These are phyloP conservation scores for Mormyrops attenuatus DNA, from an alignment of 2,797 vertebrate genomes.

Conservation along the genomic window DNA sequence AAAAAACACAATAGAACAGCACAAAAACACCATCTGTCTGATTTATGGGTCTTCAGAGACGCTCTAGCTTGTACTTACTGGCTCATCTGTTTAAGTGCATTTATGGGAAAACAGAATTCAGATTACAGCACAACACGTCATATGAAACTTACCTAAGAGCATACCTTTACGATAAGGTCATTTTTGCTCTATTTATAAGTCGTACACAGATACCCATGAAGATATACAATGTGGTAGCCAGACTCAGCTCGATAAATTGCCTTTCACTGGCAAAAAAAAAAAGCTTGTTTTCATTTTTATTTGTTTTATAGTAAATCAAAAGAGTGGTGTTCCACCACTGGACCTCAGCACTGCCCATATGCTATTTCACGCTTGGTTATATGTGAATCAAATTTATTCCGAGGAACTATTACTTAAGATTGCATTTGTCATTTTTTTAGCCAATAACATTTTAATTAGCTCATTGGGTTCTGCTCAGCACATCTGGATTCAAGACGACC, in stretches of 20 bases:
- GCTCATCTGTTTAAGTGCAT: slow-evolving; percentile 9
- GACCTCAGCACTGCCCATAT: slow-evolving; percentile 61
- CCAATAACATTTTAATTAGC: slow-evolving; percentile 65
- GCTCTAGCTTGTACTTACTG: background rate
- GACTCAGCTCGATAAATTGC: background rate
- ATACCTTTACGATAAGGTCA: background rate
- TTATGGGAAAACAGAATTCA: slow-evolving; percentile 7
- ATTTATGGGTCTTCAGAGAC: slow-evolving; percentile 11
- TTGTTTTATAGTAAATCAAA: slow-evolving; percentile 52
- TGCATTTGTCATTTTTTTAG: slow-evolving; percentile 36
- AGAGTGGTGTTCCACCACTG: slow-evolving; percentile 59
- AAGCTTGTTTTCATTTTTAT: slow-evolving; percentile 18
- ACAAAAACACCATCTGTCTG: slow-evolving; percentile 11
- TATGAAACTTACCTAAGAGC: background rate
- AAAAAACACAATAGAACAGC: background rate
- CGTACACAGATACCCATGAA: background rate
- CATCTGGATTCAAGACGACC: background rate
- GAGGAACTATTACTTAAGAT: slow-evolving; percentile 68
- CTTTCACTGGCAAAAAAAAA: background rate
- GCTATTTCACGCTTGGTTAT: slow-evolving; percentile 70
- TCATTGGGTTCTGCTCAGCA: slow-evolving; percentile 50
- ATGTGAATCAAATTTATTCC: slow-evolving; percentile 71
- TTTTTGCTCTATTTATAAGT: background rate
- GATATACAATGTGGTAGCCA: slow-evolving; percentile 32
- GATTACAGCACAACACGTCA: background rate